Conservation (phyloP, 2,888 invertebrate species). For the Chrysopilus asiliformis region DNA sequence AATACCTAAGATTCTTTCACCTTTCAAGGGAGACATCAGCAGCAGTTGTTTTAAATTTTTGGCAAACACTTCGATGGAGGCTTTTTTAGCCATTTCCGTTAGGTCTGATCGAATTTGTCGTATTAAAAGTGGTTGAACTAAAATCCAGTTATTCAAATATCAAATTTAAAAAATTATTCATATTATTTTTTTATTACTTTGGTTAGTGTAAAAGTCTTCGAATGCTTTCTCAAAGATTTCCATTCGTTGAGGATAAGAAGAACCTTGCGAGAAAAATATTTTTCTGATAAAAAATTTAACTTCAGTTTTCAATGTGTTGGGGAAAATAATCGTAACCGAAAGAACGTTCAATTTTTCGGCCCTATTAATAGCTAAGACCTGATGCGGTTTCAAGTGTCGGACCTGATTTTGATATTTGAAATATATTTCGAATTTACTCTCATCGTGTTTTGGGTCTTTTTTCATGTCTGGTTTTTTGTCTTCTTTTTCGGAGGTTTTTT, state of each 20-base stretch:
- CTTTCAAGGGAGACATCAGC: constrained; percentile 65
- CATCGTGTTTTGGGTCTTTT: constrained; percentile 25
- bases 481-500: constrained; percentile 24
- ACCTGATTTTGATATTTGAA: constrained; percentile 55
- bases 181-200: constrained; percentile 23
- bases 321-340: constrained; percentile 60
- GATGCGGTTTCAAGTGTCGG: constrained; percentile 63
- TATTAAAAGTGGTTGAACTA: constrained; percentile 50
- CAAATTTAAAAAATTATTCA: no score
- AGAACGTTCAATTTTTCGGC: constrained; percentile 70
- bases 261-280: constrained; percentile 35
- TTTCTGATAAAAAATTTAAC: constrained; percentile 42
- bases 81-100: constrained; percentile 61
- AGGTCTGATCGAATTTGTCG: constrained; percentile 60
- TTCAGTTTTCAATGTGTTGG: constrained; percentile 47
- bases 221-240: constrained; percentile 41
- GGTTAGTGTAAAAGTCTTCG: constrained; percentile 47
- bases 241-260: constrained; percentile 29
- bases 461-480: constrained; percentile 20
- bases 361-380: constrained; percentile 80
- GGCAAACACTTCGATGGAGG: constrained; percentile 74
- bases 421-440: constrained; percentile 65
- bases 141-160: no score
- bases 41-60: constrained; percentile 73
- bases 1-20: constrained; percentile 65